Evolutionary conservation across 2,888 invertebrate species (phyloP), one percentile per base, ranked within the genome.

Genomic region (Myopa testacea): DNA sequence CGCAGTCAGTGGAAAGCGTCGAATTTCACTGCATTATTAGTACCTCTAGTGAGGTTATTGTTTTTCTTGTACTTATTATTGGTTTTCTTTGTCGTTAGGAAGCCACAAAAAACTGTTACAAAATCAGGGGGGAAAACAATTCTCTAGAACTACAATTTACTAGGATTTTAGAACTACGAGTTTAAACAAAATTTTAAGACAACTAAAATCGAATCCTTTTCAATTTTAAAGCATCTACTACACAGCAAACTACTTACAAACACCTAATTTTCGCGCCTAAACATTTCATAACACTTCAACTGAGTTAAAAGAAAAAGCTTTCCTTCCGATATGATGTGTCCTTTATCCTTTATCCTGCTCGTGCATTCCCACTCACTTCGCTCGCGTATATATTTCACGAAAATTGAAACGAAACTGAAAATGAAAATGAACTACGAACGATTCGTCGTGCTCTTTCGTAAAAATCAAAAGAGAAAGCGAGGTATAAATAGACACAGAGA

Each of bases 371-470:
- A 38, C 45, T 19, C 12, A 34, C 19, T n/a, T 50, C 3, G 7
- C 10, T 45, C 10, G 10, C 55, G 45, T 72, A 67, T 58, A 65
- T 67, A 40, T 26, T 55, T 58, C 8, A 19, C 16, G 62, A 73
- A 77, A 67, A 73, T 45, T 77, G 50, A 68, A 73, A 69, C 52
- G 55, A 69, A 73, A 77, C 77, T 77, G 58, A 76, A 68, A 63
- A n/a, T 50, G 63, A 14, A n/a, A 77, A 12, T 65, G 34, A 45
- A 60, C 60, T 19, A 40, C 62, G 45, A n/a, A 14, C 40, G 45
- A 34, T 67, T 69, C 72, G 60, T 72, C 5, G 52, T 55, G 52
- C 63, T 67, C 67, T 67, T 55, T 67, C 38, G 6, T 45, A 19
- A 37, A 37, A 52, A 6, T 70, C 14, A 19, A 4, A 4, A 26